Evolutionary conservation across 2,797 vertebrate genomes (phyloP), one percentile per base, ranked within the genome.

Genomic region (Allobates femoralis): DNA sequence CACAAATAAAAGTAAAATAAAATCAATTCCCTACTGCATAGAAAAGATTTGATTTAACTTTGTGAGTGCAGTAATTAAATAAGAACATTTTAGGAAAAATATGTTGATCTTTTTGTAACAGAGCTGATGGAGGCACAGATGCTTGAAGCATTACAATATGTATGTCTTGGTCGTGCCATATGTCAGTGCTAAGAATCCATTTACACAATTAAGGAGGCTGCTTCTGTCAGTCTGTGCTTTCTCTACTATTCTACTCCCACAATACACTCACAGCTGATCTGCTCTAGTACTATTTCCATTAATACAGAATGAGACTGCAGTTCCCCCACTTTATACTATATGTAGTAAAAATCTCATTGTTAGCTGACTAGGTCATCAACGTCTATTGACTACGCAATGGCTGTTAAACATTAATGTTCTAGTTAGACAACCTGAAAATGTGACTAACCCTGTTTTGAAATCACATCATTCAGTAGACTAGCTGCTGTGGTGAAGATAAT

Each of bases 341-440:
- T 30, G 18, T 50, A 21, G 53, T 53, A 37, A 75, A 28, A 84
- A 75, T 41, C 28, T 41, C 55, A 60, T n/a, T 23, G n/a, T 21
- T 60, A 58, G n/a, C 60, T 64, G 56, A 28, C 8, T n/a, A 77
- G 73, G 28, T 66, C 28, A 77, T 53, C 28, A 12, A 16, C 6
- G 12, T 60, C 46, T 66, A 8, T 71, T 79, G 69, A 85, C 32
- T 71, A 16, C 60, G 56, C 74, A 79, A 41, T 75, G 81, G 30
- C 46, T 51, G 76, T 79, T 85, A 71, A 85, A 85, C 32, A 85
- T 85, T 79, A 69, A 69, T 79, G 30, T 58, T 37, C 10, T 34
- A 37, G 66, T 30, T 71, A 19, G 14, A 18, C 7, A 30, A 67
- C 32, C 28, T 67, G 64, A 34, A 67, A 67, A 66, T 32, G 30